These are phyloP conservation scores for Myxocyprinus asiaticus DNA, from an alignment of 2,113 vertebrate genomes.

Conservation along the genomic window DNA sequence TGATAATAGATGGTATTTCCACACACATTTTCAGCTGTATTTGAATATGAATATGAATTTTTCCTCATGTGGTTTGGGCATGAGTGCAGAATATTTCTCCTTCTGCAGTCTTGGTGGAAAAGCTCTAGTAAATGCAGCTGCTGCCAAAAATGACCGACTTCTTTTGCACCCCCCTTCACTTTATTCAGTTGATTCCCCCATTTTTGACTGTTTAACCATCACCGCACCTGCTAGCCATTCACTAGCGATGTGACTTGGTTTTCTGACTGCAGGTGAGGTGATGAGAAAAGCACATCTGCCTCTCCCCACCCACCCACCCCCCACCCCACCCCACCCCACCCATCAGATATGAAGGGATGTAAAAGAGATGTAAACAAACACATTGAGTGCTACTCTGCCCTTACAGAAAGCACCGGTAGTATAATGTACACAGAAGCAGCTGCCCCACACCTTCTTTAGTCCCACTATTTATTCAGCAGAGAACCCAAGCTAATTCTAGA, in stretches of 20 bases:
- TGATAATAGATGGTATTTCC: conserved; percentile 44
- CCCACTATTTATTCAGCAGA: conserved; percentile 48
- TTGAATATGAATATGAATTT: conserved; percentile 56
- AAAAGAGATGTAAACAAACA: conserved; percentile 70
- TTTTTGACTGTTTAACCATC: conserved; percentile 59
- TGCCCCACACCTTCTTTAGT: conserved; percentile 55
- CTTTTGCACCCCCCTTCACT: conserved; percentile 17
- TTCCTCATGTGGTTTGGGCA: conserved; percentile 23
- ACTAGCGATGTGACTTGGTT: conserved; percentile 15
- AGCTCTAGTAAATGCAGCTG: conserved; percentile 46
- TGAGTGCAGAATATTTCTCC: conserved; percentile 38
- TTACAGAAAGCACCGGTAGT: conserved; percentile 68
- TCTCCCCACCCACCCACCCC: conserved; percentile 2
- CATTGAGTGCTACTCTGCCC: conserved; percentile 62
- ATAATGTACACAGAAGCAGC: conserved; percentile 14
- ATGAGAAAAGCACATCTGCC: conserved; percentile 62
- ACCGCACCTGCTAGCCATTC: conserved; percentile 46
- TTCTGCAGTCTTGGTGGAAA: conserved; percentile 5
- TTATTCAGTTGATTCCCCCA: conserved; percentile 48
- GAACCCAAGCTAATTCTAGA: no score
- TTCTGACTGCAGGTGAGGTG: conserved; percentile 53
- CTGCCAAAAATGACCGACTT: conserved; percentile 18
- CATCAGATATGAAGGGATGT: conserved; percentile 50
- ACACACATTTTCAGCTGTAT: conserved; percentile 37
- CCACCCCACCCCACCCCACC: background rate